Evolutionary conservation across 2,113 vertebrate species (phyloP), one percentile per base, ranked within the genome.

Genomic region (Oriolus oriolus): DNA sequence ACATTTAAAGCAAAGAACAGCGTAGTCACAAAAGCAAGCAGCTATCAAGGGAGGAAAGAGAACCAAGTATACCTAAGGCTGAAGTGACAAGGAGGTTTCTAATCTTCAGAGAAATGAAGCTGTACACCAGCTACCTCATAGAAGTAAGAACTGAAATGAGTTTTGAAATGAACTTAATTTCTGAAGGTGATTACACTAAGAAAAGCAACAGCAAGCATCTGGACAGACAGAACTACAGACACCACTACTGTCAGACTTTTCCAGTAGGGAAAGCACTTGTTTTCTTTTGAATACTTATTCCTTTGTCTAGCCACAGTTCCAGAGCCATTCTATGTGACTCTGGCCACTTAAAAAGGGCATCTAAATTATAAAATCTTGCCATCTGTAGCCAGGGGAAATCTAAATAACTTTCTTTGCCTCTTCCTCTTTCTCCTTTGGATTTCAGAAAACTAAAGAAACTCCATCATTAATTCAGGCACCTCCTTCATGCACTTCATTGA

Each of bases 161-260:
- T 52, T 81, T 69, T 57, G 54, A 74, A 89, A 73, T 74, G 0
- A 89, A 49, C 27, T 64, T 54, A 18, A 11, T 65, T 91, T 91
- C 60, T 66, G 64, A 80, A 92, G 27, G 26, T 31, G 39, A 59
- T 61, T n/a, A 61, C 22, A 41, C 7, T 53, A 56, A 73, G 56
- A 77, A 96, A 95, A 96, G 91, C 66, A 94, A 80, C 21, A 96
- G 71, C 59, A 96, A 92, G 87, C 87, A 93, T 66, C 69, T 39
- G 52, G 64, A 93, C 59, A 93, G 59, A 92, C 37, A 92, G 71
- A 94, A 52, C 16, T 30, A 70, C 37, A 50, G 23, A 59, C 3
- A 77, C 11, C 26, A 23, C 8, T 26, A 44, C 0, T 31, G 9
- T 39, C 37, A 57, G 41, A 71, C 23, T 24, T 63, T 50, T 63